Evolutionary conservation across 1,140 invertebrate genomes (phyloP), one percentile per base, ranked within the genome.

Genomic region (Anastrepha ludens): DNA sequence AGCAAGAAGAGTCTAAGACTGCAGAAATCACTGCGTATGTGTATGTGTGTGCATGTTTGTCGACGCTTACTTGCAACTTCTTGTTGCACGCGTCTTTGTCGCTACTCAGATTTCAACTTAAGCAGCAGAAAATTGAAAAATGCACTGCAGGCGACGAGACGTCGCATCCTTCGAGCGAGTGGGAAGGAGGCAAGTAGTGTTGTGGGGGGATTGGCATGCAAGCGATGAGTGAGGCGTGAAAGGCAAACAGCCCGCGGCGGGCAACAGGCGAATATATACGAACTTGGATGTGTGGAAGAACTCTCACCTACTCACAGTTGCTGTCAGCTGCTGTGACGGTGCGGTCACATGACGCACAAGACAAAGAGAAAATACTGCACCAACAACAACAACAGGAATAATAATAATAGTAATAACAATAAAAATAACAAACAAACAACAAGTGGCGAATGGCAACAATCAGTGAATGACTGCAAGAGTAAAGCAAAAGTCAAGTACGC

Each of bases 71-170:
- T 58, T 81, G 74, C 74, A 81, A 81, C 74, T 81, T 50, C 41
- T 81, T 65, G 78, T 7, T 62, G 29, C 67, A 81, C 74, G 11
- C 74, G 47, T 81, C 85, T 81, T 86, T 70, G 70, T 17, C 44
- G 58, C 55, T 60, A 86, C 86, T 88, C 86, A 64, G 88, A 86
- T 88, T 88, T 88, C 86, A 74, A 87, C 55, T 86, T 88, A 60
- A 67, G 74, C 55, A 85, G 60, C 60, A 86, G 88, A 88, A 88
- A 88, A 88, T 88, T 88, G 88, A 88, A 88, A 88, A 88, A 88
- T 88, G 85, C 88, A 88, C 88, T 88, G 88, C 88, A 87, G 88
- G 88, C 85, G 81, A 62, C 85, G 65, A 87, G 39, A 88, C 67
- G 88, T 81, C 88, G 86, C 86, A 86, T 55, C 44, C 15, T 29